Base-by-base conservation (phyloP, 2,113 vertebrate genomes). In the Mesembrinibis cayennensis region DNA sequence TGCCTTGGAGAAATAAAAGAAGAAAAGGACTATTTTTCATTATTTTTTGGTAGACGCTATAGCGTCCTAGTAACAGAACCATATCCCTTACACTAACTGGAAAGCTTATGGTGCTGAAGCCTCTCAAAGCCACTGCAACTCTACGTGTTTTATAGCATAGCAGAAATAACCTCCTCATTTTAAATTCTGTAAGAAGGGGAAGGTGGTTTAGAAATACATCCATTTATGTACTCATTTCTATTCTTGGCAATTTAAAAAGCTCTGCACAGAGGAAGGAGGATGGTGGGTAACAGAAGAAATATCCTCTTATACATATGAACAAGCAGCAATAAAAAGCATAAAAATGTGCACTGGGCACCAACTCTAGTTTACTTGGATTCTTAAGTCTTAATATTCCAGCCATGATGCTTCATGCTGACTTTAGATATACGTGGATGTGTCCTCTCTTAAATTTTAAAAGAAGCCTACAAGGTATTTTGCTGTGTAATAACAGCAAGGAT, bases 191-290 rank as follows among this genome's bases (percentile, higher is more conserved):
- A 80, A 61, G 69, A 85, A 94, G 84, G 62, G 78, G 87, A 97
- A 95, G 84, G 90, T 93, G 90, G 81, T 85, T 96, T 93, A 91
- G 92, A 96, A 96, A 94, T 72, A 82, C 49, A 94, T 90, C 84
- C 87, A 90, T 94, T 96, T 93, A 81, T 78, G 59, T 73, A 87
- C 63, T 94, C 62, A 63, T 65, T 95, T 87, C 81, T 96, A 67
- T 91, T 87, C 93, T 83, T 89, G 89, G 86, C 44, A 82, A 92
- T 91, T 94, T 62, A 55, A 95, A 89, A 97, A 89, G 94, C 70
- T 93, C 53, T 69, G 80, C 5, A 6, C 32, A 66, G 81, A 89
- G 81, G 72, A 95, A 96, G 85, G 67, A 80, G 70, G 73, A 82
- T 82, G 66, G 62, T 62, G 78, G 73, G 94, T 77, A 95, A 92